phyloP scores from a whole-genome alignment of 2,113 vertebrate genomes.

The Crypturellus undulatus region DNA sequence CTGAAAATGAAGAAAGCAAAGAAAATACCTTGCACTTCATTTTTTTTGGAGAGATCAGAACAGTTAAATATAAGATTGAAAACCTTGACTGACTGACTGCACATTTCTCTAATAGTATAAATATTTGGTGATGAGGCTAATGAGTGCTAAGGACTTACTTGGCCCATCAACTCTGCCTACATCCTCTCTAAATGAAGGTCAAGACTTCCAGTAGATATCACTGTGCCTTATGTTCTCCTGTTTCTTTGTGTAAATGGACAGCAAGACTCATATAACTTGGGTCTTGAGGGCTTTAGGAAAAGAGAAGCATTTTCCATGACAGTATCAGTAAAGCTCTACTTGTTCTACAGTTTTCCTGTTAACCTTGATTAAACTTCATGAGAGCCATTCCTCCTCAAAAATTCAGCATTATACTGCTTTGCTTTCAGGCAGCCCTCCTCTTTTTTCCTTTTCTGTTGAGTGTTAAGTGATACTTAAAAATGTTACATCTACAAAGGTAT shows the following conservation, averaged over 20 bases:
- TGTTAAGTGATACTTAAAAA: background rate
- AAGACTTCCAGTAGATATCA: background rate
- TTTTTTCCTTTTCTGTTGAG: background rate
- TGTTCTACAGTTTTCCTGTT: background rate
- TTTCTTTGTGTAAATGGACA: background rate
- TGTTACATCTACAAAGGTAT: background rate
- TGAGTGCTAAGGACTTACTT: background rate
- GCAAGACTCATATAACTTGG: background rate
- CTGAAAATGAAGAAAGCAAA: constrained; percentile 71
- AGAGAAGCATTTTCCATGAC: background rate
- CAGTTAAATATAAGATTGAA: background rate
- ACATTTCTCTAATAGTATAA: background rate
- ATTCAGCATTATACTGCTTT: background rate
- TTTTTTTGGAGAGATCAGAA: background rate
- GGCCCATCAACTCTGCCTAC: background rate
- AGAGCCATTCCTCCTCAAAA: background rate
- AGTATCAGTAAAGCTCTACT: background rate
- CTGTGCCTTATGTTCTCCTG: background rate
- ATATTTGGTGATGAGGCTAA: background rate
- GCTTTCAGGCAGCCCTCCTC: background rate
- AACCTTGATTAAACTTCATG: background rate
- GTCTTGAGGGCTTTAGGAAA: background rate
- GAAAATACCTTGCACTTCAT: background rate
- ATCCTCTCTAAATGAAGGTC: background rate
- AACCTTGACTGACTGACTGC: background rate